Percentiles rank a stretch among this genome's conserved stretches.
phyloP scores from a whole-genome alignment of 2,888 invertebrate species.

The Serripes groenlandicus region DNA sequence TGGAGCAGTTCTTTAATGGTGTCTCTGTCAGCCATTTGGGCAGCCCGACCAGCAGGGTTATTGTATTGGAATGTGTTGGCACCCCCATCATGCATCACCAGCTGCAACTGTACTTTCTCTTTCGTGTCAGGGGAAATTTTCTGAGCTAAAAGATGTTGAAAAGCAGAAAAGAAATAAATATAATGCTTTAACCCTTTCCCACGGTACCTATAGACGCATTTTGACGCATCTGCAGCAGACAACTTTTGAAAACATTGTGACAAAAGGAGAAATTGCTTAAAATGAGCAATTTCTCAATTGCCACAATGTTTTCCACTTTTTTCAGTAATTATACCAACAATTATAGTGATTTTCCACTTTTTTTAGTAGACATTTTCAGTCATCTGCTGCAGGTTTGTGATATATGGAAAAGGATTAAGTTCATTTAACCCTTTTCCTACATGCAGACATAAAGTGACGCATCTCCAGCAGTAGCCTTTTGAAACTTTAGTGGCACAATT shows the following conservation, averaged over 20 bases:
- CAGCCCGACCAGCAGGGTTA: constrained; percentile 93
- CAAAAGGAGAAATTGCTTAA: constrained; percentile 8
- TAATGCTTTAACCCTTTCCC: not conserved
- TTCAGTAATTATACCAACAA: no score
- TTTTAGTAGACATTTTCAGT: no score
- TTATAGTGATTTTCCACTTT: no score
- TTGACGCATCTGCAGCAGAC: not conserved
- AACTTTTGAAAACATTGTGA: not conserved
- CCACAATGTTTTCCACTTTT: not conserved
- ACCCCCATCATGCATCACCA: constrained; percentile 96
- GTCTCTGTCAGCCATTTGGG: constrained; percentile 96
- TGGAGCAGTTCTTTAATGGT: constrained; percentile 96
- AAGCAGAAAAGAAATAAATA: not conserved
- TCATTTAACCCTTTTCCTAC: no score
- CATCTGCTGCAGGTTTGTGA: no score
- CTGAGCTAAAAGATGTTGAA: constrained; percentile 90
- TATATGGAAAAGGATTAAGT: no score
- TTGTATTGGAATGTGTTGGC: constrained; percentile 99
- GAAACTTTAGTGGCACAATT: no score
- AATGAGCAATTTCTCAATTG: not conserved
- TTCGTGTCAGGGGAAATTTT: constrained; percentile 98
- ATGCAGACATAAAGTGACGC: no score
- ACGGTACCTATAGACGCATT: no score
- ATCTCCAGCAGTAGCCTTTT: no score
- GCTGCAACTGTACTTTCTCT: constrained; percentile 98